Evolutionary conservation across 2,113 vertebrate species (phyloP), one percentile per base, ranked within the genome.

Genomic region (Peromyscus leucopus): DNA sequence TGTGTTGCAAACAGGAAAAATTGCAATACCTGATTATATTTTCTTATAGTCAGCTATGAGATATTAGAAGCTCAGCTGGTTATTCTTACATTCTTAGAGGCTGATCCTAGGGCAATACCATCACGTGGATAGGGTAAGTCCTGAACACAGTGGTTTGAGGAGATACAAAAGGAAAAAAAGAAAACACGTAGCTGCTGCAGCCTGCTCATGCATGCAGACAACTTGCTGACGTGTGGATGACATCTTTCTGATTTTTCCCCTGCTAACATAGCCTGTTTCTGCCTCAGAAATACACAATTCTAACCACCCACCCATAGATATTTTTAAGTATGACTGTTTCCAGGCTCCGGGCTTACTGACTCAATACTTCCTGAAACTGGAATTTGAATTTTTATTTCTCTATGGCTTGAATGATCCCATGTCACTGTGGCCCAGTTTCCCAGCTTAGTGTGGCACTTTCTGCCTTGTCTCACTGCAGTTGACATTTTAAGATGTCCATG

Each of bases 1-100:
- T 71, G 51, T 74, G 67, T 97, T 48, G 79, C 63, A 91, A 90
- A 72, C 72, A 24, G 90, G 75, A 59, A 71, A 95, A 65, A 22
- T 5, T 10, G 75, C 24, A 46, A 26, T 16, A 80, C 89, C 26
- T 59, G n/a, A 86, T 72, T 83, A 21, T 80, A 46, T 78, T 78
- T 85, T 65, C 36, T 39, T 80, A 10, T 51, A 78, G 17, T 39
- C 36, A 78, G 9, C 2, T 74, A 33, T 19, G 22, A 83, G 10
- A n/a, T 86, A 19, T 79, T 48, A 87, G 91, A 90, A 0, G 3
- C 65, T 84, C 33, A 15, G 0, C 2, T 63, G 69, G 65, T 63
- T 7, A 57, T 88, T 90, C 67, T 93, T 80, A 84, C 12, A 69
- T 79, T 92, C 76, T 94, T 65, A 80, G 82, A 83, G 21, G 17